Percentiles rank a stretch among this genome's conserved stretches.
phyloP scores from a whole-genome alignment of 2,113 vertebrate species.

The Fukomys damarensis region DNA sequence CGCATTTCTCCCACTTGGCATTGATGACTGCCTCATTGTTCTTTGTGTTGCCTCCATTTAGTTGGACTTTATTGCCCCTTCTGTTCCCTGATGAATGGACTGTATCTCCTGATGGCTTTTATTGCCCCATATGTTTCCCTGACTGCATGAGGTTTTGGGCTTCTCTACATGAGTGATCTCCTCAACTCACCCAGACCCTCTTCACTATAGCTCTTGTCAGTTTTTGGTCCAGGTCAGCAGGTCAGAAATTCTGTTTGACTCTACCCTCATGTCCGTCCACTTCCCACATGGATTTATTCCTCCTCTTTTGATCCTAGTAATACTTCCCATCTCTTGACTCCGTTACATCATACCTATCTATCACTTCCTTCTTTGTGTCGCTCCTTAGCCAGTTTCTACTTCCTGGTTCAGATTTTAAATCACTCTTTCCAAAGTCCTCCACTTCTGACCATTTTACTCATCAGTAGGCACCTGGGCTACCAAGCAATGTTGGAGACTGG shows the following conservation, averaged over 20 bases:
- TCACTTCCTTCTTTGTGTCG: background rate
- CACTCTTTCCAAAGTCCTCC: background rate
- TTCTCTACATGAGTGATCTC: background rate
- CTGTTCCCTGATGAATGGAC: background rate
- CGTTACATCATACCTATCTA: background rate
- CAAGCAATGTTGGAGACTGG: background rate
- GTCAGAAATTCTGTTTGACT: background rate
- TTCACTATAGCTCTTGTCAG: background rate
- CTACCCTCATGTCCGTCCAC: rapidly evolving
- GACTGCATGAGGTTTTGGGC: background rate
- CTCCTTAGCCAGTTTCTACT: background rate
- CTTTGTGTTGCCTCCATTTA: background rate
- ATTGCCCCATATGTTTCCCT: background rate
- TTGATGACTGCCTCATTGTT: too few species aligned
- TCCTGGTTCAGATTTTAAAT: background rate
- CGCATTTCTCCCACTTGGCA: too few species aligned
- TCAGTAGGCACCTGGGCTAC: background rate
- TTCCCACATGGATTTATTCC: background rate
- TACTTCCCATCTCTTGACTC: background rate
- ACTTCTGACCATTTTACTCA: background rate
- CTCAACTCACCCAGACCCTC: background rate
- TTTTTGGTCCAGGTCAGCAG: background rate
- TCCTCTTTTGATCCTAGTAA: background rate
- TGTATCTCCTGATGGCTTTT: background rate
- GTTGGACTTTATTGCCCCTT: background rate